Evolutionary conservation across 2,113 vertebrate genomes (phyloP), one percentile per base, ranked within the genome.

Genomic region (Spermophilus dauricus): DNA sequence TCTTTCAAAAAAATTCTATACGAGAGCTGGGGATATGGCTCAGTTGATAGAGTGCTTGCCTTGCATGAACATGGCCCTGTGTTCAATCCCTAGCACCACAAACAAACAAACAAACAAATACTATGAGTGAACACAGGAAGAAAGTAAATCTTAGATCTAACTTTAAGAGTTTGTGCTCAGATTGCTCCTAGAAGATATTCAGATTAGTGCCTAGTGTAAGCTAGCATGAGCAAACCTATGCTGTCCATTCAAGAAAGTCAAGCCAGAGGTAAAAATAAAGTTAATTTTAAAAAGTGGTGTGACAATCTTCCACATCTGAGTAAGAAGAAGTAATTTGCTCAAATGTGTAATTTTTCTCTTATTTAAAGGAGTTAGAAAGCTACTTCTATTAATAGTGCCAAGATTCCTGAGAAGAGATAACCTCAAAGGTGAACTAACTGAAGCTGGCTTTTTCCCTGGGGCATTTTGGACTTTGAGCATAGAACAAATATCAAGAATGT

Each of bases 401-500:
- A 90, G 34, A 86, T 34, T 83, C 30, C 61, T 56, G 45, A 83
- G 89, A 76, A 13, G 18, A 77, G 37, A 26, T 30, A 42, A 70
- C 32, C 37, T 56, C 80, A 20, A 3, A 69, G 65, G 53, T 86
- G 26, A 92, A 48, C 28, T 85, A 48, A 94, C 8, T 58, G n/a
- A 32, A 53, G 83, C n/a, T 82, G 67, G 16, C 61, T 88, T 85
- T 76, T 6, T 81, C 32, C 22, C 67, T 63, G 48, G 26, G 42
- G 20, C 63, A 53, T 92, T 16, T 92, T 86, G 13, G 69, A 34
- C 86, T 81, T 53, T 77, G 39, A 89, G 20, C 34, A 65, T 3
- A 90, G 67, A 86, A 82, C 34, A 81, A 93, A 87, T 73, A n/a
- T 53, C 30, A 13, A 73, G 75, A 89, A 95, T 73, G 22, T 48